These are phyloP conservation scores for Drosophila athabasca DNA, from an alignment of 1,140 invertebrate species.

Conservation along the genomic window DNA sequence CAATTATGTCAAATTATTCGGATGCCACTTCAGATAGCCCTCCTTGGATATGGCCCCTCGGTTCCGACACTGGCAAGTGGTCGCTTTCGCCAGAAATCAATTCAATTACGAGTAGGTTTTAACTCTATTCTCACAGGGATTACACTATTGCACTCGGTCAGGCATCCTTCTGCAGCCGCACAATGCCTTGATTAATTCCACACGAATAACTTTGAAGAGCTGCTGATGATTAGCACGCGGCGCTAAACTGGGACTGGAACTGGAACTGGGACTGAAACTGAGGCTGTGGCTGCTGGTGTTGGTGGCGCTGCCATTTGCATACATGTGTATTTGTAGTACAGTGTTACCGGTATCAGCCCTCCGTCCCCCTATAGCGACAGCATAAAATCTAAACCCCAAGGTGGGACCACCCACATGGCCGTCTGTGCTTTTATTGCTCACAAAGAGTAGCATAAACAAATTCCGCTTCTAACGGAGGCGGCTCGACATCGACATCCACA, in stretches of 20 bases:
- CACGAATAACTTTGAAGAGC: conserved; percentile 74
- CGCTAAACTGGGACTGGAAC: not conserved
- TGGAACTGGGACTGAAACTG: no score
- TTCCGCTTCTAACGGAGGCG: conserved; percentile 61
- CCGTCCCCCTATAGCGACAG: conserved; percentile 21
- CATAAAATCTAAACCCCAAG: conserved; percentile 37
- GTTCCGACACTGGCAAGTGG: conserved; percentile 59
- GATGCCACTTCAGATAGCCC: conserved; percentile 54
- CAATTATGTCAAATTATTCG: conserved; percentile 76
- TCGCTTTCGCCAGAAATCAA: conserved; percentile 65
- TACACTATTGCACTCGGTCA: conserved; percentile 7
- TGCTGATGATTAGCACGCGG: conserved; percentile 72
- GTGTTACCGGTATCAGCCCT: conserved; percentile 7
- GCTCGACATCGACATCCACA: conserved; percentile 21
- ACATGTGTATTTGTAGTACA: conserved; percentile 15
- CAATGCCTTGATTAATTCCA: conserved; percentile 74
- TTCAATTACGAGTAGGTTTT: conserved; percentile 63
- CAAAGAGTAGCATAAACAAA: conserved; percentile 81
- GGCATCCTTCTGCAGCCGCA: conserved; percentile 27
- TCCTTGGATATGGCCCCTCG: not conserved
- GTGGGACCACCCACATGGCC: conserved; percentile 70
- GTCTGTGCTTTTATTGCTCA: conserved; percentile 74
- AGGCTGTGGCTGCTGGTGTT: not conserved
- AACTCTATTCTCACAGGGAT: conserved; percentile 64
- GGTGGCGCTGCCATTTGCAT: conserved; percentile 5